Percentiles rank a stretch among this genome's conserved stretches.
Evolutionary conservation across 2,113 vertebrate species (phyloP).

Genomic region (Thinocorus orbignyianus): DNA sequence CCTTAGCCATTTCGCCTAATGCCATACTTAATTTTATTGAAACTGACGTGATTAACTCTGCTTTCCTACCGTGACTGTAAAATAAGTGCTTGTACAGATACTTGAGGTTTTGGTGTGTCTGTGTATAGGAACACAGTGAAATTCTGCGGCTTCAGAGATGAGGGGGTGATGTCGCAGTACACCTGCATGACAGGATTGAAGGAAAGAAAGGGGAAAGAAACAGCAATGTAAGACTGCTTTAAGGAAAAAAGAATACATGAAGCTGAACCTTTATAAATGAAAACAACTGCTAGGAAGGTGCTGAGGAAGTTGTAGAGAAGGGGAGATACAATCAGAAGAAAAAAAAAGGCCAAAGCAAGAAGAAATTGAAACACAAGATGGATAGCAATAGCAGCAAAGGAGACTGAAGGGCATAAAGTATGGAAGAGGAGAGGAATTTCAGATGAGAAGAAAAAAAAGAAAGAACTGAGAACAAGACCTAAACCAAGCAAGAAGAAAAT

Average conservation of each 20-base stretch:
- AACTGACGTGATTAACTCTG: not conserved
- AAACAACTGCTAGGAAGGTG: not conserved
- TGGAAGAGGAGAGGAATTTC: constrained; percentile 27
- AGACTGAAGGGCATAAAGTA: not conserved
- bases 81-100: not conserved
- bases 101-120: not conserved
- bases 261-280: not conserved
- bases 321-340: not conserved
- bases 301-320: not conserved
- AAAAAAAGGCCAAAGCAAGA: not conserved
- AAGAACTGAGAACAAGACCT: not conserved
- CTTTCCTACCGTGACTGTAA: not conserved
- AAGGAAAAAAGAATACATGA: not conserved
- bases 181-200: not conserved
- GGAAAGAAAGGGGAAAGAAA: not conserved
- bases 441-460: not conserved
- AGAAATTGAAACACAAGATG: not conserved
- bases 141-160: not conserved
- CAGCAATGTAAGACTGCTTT: not conserved
- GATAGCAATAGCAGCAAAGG: not conserved
- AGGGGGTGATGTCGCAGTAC: not conserved
- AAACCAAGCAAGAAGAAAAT: not conserved
- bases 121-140: not conserved
- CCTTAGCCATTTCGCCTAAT: not conserved
- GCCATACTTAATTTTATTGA: not conserved